phyloP scores from a whole-genome alignment of 2,113 vertebrate genomes.

The Theropithecus gelada region DNA sequence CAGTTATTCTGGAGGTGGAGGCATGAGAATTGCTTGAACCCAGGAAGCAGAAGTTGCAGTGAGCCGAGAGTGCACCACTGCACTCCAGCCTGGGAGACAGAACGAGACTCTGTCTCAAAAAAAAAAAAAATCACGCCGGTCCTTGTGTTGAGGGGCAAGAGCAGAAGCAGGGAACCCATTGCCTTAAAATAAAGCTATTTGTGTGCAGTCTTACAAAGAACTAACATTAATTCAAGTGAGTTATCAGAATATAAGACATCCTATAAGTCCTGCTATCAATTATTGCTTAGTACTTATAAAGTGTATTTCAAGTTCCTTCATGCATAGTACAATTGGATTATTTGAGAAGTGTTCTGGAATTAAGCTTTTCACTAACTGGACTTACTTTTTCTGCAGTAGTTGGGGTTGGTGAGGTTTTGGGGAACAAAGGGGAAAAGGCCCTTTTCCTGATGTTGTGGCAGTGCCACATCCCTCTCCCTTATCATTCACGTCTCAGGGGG shows the following conservation, averaged over 20 bases:
- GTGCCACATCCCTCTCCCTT: background rate
- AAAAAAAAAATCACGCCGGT: background rate
- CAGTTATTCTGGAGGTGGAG: too few relatives aligned
- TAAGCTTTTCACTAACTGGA: background rate
- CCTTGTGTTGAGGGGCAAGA: background rate
- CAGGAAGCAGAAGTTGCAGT: too few relatives aligned
- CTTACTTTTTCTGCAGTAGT: background rate
- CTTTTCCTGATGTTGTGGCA: background rate
- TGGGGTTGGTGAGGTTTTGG: background rate
- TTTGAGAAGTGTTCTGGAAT: background rate
- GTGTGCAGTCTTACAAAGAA: background rate
- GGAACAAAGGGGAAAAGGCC: background rate
- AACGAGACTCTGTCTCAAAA: too few relatives aligned
- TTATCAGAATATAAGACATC: background rate
- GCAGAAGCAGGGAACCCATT: background rate
- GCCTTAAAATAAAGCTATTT: background rate
- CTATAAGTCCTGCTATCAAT: background rate
- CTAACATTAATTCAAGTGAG: background rate
- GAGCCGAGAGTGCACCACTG: too few relatives aligned
- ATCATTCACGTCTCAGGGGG: background rate
- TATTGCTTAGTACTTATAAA: background rate
- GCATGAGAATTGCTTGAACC: too few relatives aligned
- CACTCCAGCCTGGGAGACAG: too few relatives aligned
- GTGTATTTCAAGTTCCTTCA: background rate
- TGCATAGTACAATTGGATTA: background rate